Evolutionary conservation across 2,113 vertebrate genomes (phyloP), one percentile per base, ranked within the genome.

Genomic region (Apus apus): DNA sequence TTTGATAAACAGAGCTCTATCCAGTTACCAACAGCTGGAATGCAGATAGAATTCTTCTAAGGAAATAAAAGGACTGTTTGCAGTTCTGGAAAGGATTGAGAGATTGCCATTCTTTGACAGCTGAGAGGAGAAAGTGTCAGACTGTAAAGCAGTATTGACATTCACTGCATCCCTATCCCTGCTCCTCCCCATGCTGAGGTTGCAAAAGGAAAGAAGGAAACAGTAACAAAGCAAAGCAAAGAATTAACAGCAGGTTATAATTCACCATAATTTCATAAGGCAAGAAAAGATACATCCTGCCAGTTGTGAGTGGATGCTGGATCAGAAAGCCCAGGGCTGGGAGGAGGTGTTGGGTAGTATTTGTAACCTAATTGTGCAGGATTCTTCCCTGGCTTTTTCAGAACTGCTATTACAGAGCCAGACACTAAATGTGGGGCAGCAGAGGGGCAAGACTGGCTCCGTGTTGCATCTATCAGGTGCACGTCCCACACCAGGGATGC

Each of bases 391-490:
- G 65, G 50, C 57, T 87, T 25, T 85, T 62, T 67, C 40, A 58
- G 71, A 72, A 8, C n/a, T 12, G 54, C 68, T 20, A 0, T n/a
- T 11, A 12, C 43, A 51, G 43, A 85, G 61, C 25, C 50, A 66
- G 73, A 13, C 80, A 36, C 45, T 9, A 34, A 43, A 14, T 5
- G 30, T 3, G 46, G 1, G 60, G 48, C 71, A 60, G 74, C 38
- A 19, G 7, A 46, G 19, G 17, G 9, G 43, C 43, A 38, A 46
- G 38, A 5, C 50, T 26, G 53, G 77, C 61, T 51, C 61, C 0
- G 0, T 4, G 23, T 2, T 45, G 25, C 0, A 1, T 78, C 65
- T 15, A 61, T 29, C 0, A 0, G 45, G 40, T 68, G 19, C 54
- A 11, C 0, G 0, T 56, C 27, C 74, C 48, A 9, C 38, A 9